Evolutionary conservation across 2,113 vertebrate genomes (phyloP).

Genomic region (Acanthochromis polyacanthus): DNA sequence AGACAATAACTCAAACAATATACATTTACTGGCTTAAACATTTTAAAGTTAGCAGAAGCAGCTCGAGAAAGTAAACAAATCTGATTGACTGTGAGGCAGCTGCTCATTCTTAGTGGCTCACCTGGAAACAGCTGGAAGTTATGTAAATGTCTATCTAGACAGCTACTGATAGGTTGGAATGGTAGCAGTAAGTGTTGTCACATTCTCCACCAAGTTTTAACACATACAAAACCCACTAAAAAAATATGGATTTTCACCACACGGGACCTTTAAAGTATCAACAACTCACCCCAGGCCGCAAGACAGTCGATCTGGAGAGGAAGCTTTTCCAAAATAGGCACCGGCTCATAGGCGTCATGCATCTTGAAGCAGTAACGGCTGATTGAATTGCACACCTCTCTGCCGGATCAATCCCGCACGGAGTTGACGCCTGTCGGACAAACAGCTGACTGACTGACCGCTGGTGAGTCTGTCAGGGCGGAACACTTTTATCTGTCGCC

Average conservation of each 20-base stretch:
- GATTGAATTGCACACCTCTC: not conserved
- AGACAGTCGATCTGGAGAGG: slow-evolving; percentile 97
- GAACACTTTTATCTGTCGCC: slow-evolving; percentile 35
- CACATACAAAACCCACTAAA: no score
- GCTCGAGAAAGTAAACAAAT: no score
- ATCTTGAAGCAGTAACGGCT: slow-evolving; percentile 76
- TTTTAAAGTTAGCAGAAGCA: no score
- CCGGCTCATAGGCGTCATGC: slow-evolving; percentile 96
- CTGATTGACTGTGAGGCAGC: no score
- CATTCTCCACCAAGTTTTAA: no score
- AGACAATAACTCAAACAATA: no score
- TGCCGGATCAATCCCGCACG: slow-evolving; percentile 12
- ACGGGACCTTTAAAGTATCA: not conserved
- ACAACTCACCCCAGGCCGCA: slow-evolving; percentile 94
- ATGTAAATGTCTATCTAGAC: no score
- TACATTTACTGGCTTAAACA: no score
- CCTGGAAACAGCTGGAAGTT: no score
- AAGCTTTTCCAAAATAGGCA: slow-evolving; percentile 95
- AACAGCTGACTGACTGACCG: slow-evolving; percentile 39
- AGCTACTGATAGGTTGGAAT: no score
- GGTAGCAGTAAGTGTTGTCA: no score
- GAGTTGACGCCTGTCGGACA: slow-evolving; percentile 12
- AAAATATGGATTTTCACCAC: not conserved
- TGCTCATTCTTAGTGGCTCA: no score
- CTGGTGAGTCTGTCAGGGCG: slow-evolving; percentile 24